Evolutionary conservation across 2,797 vertebrate species (phyloP).

Genomic region (Gallinago solitaria): DNA sequence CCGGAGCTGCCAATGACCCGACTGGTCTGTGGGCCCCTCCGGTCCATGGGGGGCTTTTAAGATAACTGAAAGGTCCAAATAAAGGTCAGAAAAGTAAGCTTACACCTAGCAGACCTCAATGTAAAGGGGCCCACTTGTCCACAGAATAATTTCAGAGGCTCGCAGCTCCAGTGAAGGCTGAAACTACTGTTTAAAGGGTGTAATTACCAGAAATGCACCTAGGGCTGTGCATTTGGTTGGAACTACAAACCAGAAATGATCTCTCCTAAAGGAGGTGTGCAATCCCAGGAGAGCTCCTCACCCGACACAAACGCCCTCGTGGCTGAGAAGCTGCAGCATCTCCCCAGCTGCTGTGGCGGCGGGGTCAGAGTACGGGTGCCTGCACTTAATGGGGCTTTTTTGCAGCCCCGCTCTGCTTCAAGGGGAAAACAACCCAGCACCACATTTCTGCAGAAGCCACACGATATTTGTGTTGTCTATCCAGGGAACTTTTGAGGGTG

Average conservation of each 20-base stretch:
- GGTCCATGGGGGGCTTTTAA: neutral
- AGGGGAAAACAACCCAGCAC: neutral
- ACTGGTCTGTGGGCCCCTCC: neutral
- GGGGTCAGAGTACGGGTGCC: neutral
- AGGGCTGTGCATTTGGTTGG: neutral
- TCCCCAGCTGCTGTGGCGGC: neutral
- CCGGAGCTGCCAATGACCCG: neutral
- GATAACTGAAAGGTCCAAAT: neutral
- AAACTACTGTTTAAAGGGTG: neutral
- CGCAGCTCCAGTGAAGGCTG: neutral
- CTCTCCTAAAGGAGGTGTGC: neutral
- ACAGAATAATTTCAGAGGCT: neutral
- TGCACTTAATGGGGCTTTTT: neutral
- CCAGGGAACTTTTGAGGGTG: neutral
- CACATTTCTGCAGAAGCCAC: neutral
- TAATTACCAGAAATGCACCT: neutral
- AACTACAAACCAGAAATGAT: neutral
- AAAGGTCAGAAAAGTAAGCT: neutral
- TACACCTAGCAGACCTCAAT: neutral
- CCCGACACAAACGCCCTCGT: neutral
- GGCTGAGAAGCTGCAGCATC: neutral
- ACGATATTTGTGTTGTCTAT: neutral
- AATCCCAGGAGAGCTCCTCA: neutral
- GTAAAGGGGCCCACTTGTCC: neutral
- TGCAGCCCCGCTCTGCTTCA: neutral